Percentiles rank a stretch among this genome's conserved stretches.
Conservation (phyloP, 2,888 invertebrate genomes). For the Drosophila affinis region DNA sequence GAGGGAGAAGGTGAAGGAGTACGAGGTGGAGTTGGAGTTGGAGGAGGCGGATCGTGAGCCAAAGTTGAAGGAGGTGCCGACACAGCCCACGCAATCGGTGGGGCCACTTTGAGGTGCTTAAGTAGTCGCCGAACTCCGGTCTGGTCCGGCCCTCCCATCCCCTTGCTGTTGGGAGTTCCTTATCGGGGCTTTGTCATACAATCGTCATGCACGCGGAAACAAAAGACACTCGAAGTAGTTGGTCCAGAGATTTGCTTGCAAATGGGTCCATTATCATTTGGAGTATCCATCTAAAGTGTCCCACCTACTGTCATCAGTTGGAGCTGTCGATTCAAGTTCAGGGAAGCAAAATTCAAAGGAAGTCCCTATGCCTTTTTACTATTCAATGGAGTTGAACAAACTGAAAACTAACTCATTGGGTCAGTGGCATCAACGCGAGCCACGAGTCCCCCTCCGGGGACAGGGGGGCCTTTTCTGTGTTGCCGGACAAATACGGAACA, state of each 20-base stretch:
- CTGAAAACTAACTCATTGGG: slow-evolving; percentile 69
- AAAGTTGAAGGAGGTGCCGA: slow-evolving; percentile 16
- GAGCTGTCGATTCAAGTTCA: too few relatives aligned
- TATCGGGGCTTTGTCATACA: not conserved
- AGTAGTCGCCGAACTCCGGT: slow-evolving; percentile 6
- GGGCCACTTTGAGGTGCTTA: slow-evolving; percentile 18
- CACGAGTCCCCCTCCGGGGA: slow-evolving; percentile 1
- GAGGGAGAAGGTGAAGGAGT: slow-evolving; percentile 1
- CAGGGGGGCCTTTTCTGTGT: slow-evolving; percentile 46
- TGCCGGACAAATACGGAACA: slow-evolving; percentile 65
- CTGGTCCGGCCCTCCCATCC: too few relatives aligned
- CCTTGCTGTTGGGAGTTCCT: slow-evolving; percentile 4
- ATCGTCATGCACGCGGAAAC: not conserved
- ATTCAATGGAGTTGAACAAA: slow-evolving; percentile 48
- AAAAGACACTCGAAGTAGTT: not conserved
- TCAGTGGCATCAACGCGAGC: slow-evolving; percentile 65
- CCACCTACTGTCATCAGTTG: too few relatives aligned
- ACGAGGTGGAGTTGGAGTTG: not conserved
- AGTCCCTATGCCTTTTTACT: not conserved
- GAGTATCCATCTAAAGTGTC: too few relatives aligned
- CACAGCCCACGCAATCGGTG: slow-evolving; percentile 16
- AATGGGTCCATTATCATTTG: too few relatives aligned
- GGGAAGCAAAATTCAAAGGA: not conserved
- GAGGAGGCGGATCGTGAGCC: slow-evolving; percentile 12
- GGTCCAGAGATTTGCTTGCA: not conserved